phyloP scores from a whole-genome alignment of 2,797 vertebrate species.

The Scolopax rusticola region DNA sequence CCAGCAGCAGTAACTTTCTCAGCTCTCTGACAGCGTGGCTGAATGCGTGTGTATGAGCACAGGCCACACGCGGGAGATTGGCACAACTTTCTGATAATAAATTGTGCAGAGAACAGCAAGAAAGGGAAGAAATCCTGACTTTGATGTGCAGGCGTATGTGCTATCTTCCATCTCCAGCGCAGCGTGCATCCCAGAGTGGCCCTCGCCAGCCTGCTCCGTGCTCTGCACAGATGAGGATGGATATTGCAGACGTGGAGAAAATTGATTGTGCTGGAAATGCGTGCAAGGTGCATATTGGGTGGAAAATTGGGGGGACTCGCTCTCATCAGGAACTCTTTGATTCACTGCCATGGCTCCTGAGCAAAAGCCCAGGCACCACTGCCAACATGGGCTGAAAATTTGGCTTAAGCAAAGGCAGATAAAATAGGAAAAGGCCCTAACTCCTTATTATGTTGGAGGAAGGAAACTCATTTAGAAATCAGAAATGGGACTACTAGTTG shows the following conservation, averaged over 20 bases:
- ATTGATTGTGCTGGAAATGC: neutral
- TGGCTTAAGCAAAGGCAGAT: neutral
- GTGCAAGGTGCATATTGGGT: neutral
- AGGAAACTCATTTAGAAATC: neutral
- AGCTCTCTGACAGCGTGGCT: neutral
- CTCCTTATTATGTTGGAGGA: neutral
- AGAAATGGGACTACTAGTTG: neutral
- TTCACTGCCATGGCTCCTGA: neutral
- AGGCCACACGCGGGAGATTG: neutral
- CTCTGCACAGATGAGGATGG: neutral
- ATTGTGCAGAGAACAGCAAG: conserved; percentile 25
- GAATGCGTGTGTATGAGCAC: accelerated
- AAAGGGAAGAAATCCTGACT: neutral
- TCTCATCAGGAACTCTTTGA: neutral
- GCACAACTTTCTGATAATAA: conserved; percentile 23
- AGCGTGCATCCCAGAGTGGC: neutral
- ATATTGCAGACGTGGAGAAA: neutral
- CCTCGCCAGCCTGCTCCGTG: neutral
- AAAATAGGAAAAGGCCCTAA: neutral
- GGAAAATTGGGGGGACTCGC: neutral
- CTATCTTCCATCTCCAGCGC: neutral
- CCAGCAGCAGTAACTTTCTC: neutral
- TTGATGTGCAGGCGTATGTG: neutral
- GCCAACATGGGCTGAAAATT: neutral
- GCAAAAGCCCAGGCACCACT: accelerated